Evolutionary conservation across 1,140 invertebrate species (phyloP).

Genomic region (Paramacrobiotus metropolitanus): DNA sequence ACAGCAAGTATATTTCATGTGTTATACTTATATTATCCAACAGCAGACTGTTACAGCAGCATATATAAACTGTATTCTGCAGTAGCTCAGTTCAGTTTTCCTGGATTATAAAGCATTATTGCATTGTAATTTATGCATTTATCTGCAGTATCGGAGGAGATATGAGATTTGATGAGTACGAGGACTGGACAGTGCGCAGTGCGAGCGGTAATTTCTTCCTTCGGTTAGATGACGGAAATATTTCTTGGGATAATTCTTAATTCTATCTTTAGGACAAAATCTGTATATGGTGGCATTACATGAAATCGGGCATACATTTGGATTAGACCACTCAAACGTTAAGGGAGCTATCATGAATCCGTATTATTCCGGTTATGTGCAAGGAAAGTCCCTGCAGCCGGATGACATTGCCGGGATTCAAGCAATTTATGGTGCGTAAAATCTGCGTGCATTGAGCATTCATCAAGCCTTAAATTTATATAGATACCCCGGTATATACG

Average conservation of each 20-base stretch:
- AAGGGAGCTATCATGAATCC: slow-evolving; percentile 75
- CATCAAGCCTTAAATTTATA: too few relatives aligned
- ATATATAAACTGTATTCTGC: too few relatives aligned
- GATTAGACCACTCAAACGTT: slow-evolving; percentile 64
- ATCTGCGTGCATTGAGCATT: too few relatives aligned
- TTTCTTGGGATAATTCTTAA: too few relatives aligned
- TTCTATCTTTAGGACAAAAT: slow-evolving; percentile 20
- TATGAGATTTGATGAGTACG: slow-evolving; percentile 1
- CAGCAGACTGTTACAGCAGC: too few relatives aligned
- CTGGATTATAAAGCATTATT: not conserved
- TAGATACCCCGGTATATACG: too few relatives aligned
- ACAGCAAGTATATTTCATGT: not conserved
- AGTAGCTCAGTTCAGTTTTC: not conserved
- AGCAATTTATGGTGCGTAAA: not conserved
- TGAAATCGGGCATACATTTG: slow-evolving; percentile 78
- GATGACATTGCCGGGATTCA: not conserved
- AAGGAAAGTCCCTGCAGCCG: slow-evolving; percentile 2
- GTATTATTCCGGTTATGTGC: slow-evolving; percentile 63
- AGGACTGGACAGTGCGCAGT: not conserved
- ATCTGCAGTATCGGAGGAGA: not conserved
- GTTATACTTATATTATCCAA: too few relatives aligned
- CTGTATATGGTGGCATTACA: slow-evolving; percentile 50
- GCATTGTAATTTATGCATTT: not conserved
- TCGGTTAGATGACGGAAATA: not conserved
- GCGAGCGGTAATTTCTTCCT: not conserved